These are phyloP conservation scores for Pseudonaja textilis DNA, from an alignment of 2,113 vertebrate species.

Conservation along the genomic window DNA sequence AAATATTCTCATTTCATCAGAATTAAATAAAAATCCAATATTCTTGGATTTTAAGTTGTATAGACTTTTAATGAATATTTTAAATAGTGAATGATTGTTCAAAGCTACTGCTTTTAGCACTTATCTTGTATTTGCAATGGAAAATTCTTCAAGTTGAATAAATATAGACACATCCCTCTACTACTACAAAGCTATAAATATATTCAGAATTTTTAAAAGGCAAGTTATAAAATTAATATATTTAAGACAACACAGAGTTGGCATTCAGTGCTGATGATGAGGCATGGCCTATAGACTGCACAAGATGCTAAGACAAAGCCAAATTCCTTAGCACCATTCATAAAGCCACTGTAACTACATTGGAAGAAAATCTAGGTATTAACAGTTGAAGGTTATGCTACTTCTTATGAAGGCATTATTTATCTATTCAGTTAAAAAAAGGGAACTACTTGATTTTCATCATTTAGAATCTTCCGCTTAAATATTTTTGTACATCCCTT, in stretches of 20 bases:
- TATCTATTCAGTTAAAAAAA: background rate
- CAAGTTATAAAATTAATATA: background rate
- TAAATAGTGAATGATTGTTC: background rate
- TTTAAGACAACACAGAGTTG: background rate
- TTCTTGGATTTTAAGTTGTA: conserved; percentile 1
- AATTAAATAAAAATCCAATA: background rate
- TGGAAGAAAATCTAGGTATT: background rate
- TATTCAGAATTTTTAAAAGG: background rate
- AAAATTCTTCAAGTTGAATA: background rate
- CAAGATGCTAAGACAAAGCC: background rate
- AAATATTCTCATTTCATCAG: background rate
- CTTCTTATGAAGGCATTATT: background rate
- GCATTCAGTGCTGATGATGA: background rate
- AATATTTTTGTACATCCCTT: background rate
- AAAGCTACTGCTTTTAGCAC: background rate
- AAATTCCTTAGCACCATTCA: background rate
- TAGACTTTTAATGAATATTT: background rate
- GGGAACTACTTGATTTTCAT: background rate
- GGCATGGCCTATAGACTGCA: background rate
- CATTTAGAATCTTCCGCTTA: background rate
- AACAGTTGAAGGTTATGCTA: background rate
- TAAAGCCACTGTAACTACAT: background rate
- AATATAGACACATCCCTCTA: background rate
- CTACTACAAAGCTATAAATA: background rate
- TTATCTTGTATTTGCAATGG: background rate